Base-by-base conservation (phyloP, 1,140 invertebrate species). In the Drosophila suzukii region DNA sequence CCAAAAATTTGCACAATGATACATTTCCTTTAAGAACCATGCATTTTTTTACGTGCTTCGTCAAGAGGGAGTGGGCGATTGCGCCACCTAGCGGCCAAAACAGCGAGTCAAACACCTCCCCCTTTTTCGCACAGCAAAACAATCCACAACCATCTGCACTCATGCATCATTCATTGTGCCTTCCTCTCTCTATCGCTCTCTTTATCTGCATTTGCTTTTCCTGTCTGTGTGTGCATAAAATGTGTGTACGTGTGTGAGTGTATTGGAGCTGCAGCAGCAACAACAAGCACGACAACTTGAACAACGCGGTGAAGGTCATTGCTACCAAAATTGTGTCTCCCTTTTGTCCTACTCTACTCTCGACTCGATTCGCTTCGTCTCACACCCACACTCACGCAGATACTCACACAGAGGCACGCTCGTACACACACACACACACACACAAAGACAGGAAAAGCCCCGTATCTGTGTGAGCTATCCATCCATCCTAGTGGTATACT, bases 251-350 rank as follows among this genome's bases (percentile, higher is more conserved):
- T 57, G 12, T 70, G 32, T 56, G 34, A 53, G 38, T 73, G 17
- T 50, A 36, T 54, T 76, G 73, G 50, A 68, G 67, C 67, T 57
- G 63, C 76, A 51, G 39, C 55, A 56, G 49, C 65, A 62, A 41
- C 78, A 74, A 83, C 60, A 81, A 88, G 72, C 63, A 90, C 76
- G 80, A 74, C 88, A 86, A 90, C 84, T 88, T 90, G 81, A 91
- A 91, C 90, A 91, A 90, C 90, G 90, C 90, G 90, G 90, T 91
- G 90, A 91, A 91, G 90, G 90, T 91, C 90, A 91, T 91, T 91
- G 90, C 90, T 91, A 91, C 90, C 90, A 91, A 91, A 91, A 91
- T 91, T 91, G 83, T 91, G 82, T 90, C 90, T 91, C 90, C 89
- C 90, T 91, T 88, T 91, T 91, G 90, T 91, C 90, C 90, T 91